These are phyloP conservation scores for Brachionus angularis DNA, from an alignment of 1,140 invertebrate species.

Conservation along the genomic window DNA sequence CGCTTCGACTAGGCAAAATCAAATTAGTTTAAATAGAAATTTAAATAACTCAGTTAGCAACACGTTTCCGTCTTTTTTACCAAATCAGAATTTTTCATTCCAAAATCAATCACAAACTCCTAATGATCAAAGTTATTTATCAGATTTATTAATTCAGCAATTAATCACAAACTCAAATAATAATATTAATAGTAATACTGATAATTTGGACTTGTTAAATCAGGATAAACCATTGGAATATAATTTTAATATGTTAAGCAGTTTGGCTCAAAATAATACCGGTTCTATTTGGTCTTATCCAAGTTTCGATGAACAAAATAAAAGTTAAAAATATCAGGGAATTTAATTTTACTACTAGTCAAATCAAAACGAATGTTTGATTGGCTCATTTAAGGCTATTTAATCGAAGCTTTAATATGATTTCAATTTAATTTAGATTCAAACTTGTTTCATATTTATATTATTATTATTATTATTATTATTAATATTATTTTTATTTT, in stretches of 20 bases:
- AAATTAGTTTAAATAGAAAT: not conserved
- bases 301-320: not conserved
- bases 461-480: no score
- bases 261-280: not conserved
- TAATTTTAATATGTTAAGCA: conserved; percentile 1
- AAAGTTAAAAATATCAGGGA: not conserved
- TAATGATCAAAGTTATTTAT: not conserved
- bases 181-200: not conserved
- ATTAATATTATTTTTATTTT: no score
- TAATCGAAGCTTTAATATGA: no score
- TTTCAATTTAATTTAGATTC: no score
- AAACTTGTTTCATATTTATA: no score
- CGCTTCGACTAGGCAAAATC: not conserved
- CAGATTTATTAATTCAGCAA: conserved; percentile 19
- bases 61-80: conserved; percentile 26
- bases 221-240: not conserved
- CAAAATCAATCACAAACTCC: not conserved
- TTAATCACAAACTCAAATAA: not conserved
- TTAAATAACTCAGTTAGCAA: no score
- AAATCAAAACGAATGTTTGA: no score
- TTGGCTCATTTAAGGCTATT: not conserved
- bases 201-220: no score
- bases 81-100: not conserved
- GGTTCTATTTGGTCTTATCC: conserved; percentile 16
- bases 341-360: no score